These are phyloP conservation scores for Acanthochromis polyacanthus DNA, from an alignment of 2,113 vertebrate genomes.

Conservation along the genomic window DNA sequence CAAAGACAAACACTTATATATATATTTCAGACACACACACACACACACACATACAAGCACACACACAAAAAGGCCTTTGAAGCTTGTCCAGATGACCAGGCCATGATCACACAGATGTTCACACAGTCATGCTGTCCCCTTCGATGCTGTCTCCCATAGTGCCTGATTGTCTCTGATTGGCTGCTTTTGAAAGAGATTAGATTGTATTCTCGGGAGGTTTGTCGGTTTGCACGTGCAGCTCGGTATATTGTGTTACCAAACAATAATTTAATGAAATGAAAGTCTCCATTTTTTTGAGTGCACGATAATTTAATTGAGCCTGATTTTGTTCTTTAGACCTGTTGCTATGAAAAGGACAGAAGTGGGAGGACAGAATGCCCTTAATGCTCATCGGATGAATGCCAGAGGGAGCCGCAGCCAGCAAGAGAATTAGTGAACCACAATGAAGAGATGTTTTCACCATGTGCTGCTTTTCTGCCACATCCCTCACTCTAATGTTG, in stretches of 20 bases:
- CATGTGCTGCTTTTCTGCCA: slow-evolving; percentile 24
- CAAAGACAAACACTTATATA: slow-evolving; percentile 39
- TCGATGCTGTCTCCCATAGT: slow-evolving; percentile 29
- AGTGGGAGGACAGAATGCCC: slow-evolving; percentile 64
- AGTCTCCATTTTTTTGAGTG: slow-evolving; percentile 36
- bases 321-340: slow-evolving; percentile 53
- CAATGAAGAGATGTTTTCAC: slow-evolving; percentile 55
- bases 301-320: slow-evolving; percentile 66
- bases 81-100: slow-evolving; percentile 65
- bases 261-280: slow-evolving; percentile 57
- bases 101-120: slow-evolving; percentile 74
- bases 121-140: slow-evolving; percentile 40
- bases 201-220: slow-evolving; percentile 49
- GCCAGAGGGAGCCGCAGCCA: slow-evolving; percentile 67
- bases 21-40: slow-evolving; percentile 11
- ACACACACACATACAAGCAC: not conserved
- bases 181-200: slow-evolving; percentile 63
- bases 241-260: slow-evolving; percentile 39
- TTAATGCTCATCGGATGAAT: slow-evolving; percentile 60
- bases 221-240: slow-evolving; percentile 20
- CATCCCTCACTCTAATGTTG: slow-evolving; percentile 24
- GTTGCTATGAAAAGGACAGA: slow-evolving; percentile 68
- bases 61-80: slow-evolving; percentile 39
- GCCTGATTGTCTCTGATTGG: slow-evolving; percentile 61
- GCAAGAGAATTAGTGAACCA: slow-evolving; percentile 58